phyloP scores from a whole-genome alignment of 2,888 invertebrate species.

The Argyresthia albistria region DNA sequence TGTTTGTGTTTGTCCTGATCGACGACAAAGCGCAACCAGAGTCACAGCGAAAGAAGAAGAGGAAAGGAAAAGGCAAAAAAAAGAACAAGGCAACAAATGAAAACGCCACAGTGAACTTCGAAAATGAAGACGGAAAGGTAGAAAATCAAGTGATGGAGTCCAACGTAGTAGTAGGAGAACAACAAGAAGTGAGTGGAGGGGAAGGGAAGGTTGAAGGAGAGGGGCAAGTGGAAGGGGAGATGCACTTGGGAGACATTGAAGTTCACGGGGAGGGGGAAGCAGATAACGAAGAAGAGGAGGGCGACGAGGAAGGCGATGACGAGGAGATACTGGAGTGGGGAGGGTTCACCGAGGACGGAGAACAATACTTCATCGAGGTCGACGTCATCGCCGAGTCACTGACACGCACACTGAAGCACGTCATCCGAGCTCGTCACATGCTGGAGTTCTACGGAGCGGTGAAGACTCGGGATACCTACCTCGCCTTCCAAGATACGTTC shows the following conservation, averaged over 20 bases:
- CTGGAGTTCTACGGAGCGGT: constrained; percentile 79
- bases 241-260: constrained; percentile 11
- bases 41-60: not conserved
- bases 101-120: no score
- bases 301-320: constrained; percentile 25
- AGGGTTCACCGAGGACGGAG: constrained; percentile 31
- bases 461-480: constrained; percentile 86
- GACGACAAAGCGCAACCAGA: constrained; percentile 68
- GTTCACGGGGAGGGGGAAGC: constrained; percentile 23
- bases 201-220: constrained; percentile 11
- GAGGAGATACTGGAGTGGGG: constrained; percentile 46
- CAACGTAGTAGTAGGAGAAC: constrained; percentile 13
- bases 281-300: constrained; percentile 11
- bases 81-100: no score
- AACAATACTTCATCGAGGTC: constrained; percentile 47
- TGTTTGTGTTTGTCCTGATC: constrained; percentile 83
- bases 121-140: no score
- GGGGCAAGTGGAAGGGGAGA: constrained; percentile 8
- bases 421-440: constrained; percentile 75
- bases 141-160: constrained; percentile 18
- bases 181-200: constrained; percentile 20
- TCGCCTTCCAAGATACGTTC: constrained; percentile 84
- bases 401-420: constrained; percentile 73
- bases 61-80: no score
- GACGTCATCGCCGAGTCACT: constrained; percentile 75